phyloP scores from a whole-genome alignment of 2,113 vertebrate genomes.

The Pseudopodoces humilis region DNA sequence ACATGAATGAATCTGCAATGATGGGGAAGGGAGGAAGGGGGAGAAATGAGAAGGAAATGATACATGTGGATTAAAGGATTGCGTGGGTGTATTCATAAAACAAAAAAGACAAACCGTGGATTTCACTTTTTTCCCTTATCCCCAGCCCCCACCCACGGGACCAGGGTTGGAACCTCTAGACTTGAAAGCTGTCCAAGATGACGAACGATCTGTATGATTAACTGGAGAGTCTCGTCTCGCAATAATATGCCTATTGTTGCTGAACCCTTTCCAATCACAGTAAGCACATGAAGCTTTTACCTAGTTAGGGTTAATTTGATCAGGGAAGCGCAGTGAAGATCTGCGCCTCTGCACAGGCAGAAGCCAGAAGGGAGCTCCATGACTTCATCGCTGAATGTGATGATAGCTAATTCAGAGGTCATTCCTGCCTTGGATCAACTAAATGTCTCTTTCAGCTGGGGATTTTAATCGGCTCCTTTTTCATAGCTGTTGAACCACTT shows the following conservation, averaged over 20 bases:
- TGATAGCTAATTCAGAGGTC: constrained; percentile 69
- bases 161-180: constrained; percentile 54
- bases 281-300: background rate
- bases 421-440: constrained; percentile 61
- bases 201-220: constrained; percentile 24
- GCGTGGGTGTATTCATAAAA: constrained; percentile 40
- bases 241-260: constrained; percentile 62
- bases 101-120: background rate
- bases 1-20: constrained; percentile 85
- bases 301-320: constrained; percentile 23
- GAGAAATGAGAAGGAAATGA: constrained; percentile 39
- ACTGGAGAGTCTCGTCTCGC: background rate
- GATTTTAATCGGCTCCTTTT: constrained; percentile 63
- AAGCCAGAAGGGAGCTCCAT: constrained; percentile 55
- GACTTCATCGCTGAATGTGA: constrained; percentile 39
- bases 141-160: background rate
- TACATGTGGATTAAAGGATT: constrained; percentile 38
- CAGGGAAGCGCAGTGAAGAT: background rate
- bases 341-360: background rate
- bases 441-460: constrained; percentile 74
- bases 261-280: constrained; percentile 8
- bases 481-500: constrained; percentile 71
- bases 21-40: background rate
- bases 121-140: constrained; percentile 35
- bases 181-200: constrained; percentile 9